Evolutionary conservation across 64 coral and sea anemone genomes (phyloP).

Genomic region (Montipora foliosa): DNA sequence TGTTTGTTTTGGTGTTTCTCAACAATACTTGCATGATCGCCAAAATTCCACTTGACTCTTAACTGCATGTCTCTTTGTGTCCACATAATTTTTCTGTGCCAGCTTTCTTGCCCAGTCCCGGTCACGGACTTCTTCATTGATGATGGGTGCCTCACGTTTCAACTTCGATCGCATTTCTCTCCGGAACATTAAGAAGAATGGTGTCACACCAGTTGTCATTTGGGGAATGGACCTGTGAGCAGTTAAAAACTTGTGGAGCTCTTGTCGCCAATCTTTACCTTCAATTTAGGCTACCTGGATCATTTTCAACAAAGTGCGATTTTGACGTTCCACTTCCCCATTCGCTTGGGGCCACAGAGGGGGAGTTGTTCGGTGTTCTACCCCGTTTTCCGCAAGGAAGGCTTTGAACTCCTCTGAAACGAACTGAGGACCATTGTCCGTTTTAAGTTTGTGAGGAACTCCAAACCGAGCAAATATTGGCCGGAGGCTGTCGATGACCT

Average conservation of each 20-base stretch:
- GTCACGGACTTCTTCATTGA: not conserved
- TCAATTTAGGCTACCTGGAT: constrained; percentile 21
- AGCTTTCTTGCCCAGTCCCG: constrained; percentile 9
- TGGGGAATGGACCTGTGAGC: not conserved
- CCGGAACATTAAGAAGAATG: constrained; percentile 20
- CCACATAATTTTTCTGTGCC: constrained; percentile 7
- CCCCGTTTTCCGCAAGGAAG: not conserved
- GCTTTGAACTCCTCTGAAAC: not conserved
- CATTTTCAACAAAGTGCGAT: not conserved
- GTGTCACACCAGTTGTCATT: constrained; percentile 11
- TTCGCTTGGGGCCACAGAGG: constrained; percentile 2
- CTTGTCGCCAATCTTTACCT: constrained; percentile 11
- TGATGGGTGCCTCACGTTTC: too few relatives aligned
- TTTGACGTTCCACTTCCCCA: not conserved
- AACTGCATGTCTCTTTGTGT: too few relatives aligned
- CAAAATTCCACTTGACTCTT: too few relatives aligned
- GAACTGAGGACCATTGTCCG: not conserved
- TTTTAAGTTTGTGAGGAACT: constrained; percentile 1
- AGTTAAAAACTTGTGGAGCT: not conserved
- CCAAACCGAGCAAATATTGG: not conserved
- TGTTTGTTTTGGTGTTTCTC: constrained; percentile 17
- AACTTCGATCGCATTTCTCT: not conserved
- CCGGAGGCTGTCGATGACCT: too few relatives aligned
- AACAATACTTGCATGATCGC: not conserved
- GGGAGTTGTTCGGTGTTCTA: not conserved